Percentiles rank a stretch among this genome's conserved stretches.
Evolutionary conservation across 2,888 invertebrate species (phyloP).

Genomic region (Phasia obesa): DNA sequence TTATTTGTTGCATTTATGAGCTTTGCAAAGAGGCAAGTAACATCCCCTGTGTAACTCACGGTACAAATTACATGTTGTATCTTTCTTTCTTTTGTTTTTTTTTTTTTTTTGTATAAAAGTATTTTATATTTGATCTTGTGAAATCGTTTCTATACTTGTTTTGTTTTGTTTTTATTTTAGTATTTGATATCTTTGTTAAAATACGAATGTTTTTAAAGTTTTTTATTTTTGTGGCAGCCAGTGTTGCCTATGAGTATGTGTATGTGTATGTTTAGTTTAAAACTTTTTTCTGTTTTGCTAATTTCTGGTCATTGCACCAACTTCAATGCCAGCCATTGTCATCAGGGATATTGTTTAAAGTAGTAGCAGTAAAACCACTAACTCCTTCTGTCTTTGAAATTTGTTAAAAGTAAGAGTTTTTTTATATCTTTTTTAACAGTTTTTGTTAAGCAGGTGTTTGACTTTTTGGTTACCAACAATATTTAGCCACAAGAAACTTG

Average conservation of each 20-base stretch:
- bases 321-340: constrained; percentile 68
- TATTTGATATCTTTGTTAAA: constrained; percentile 71
- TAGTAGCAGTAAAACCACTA: constrained; percentile 18
- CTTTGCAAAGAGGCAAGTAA: constrained; percentile 17
- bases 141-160: constrained; percentile 40
- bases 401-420: constrained; percentile 43
- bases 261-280: constrained; percentile 27
- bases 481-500: constrained; percentile 43
- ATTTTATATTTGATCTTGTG: constrained; percentile 64
- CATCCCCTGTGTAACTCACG: constrained; percentile 52
- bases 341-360: constrained; percentile 45
- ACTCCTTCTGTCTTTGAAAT: constrained; percentile 56
- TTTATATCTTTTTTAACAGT: constrained; percentile 18
- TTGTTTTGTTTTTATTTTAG: constrained; percentile 56
- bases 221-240: neutral
- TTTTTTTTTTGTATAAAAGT: constrained; percentile 45
- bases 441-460: constrained; percentile 69
- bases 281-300: constrained; percentile 29
- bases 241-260: neutral
- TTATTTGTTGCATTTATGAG: constrained; percentile 33
- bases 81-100: too few species aligned
- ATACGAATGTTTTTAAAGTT: constrained; percentile 34
- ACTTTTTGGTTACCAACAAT: constrained; percentile 59
- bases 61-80: constrained; percentile 58
- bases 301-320: constrained; percentile 67